Percentiles rank a stretch among this genome's conserved stretches.
Evolutionary conservation across 1,140 invertebrate species (phyloP).

Genomic region (Carcinoscorpius rotundicauda): DNA sequence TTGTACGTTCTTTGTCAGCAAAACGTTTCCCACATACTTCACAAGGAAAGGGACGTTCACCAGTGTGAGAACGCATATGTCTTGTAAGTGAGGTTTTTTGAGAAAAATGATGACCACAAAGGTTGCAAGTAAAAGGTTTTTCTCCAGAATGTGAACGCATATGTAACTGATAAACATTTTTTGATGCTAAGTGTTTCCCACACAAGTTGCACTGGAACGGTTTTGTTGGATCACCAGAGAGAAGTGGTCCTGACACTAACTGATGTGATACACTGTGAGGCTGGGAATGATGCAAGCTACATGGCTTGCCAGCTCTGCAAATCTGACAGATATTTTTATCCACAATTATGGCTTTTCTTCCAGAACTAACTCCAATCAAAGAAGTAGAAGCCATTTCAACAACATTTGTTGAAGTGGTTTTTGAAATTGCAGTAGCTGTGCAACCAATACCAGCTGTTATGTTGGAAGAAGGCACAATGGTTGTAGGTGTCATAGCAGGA

Average conservation of each 20-base stretch:
- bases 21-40: conserved; percentile 25
- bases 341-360: no score
- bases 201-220: conserved; percentile 24
- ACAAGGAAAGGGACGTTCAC: conserved; percentile 31
- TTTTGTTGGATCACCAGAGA: conserved; percentile 25
- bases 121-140: conserved; percentile 82
- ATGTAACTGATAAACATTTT: conserved; percentile 34
- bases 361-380: no score
- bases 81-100: conserved; percentile 53
- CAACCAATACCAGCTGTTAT: no score
- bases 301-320: no score
- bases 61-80: conserved; percentile 55
- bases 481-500: no score
- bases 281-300: no score
- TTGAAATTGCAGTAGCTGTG: no score
- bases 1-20: conserved; percentile 27
- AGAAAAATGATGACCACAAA: conserved; percentile 77
- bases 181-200: conserved; percentile 25
- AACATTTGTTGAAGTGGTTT: no score
- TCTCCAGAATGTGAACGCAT: conserved; percentile 48
- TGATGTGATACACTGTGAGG: no score
- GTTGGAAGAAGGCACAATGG: no score
- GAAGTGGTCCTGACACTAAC: conserved; percentile 7
- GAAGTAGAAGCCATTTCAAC: no score
- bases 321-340: no score